phyloP scores from a whole-genome alignment of 1,140 invertebrate genomes.

The Bilobella aurantiaca region DNA sequence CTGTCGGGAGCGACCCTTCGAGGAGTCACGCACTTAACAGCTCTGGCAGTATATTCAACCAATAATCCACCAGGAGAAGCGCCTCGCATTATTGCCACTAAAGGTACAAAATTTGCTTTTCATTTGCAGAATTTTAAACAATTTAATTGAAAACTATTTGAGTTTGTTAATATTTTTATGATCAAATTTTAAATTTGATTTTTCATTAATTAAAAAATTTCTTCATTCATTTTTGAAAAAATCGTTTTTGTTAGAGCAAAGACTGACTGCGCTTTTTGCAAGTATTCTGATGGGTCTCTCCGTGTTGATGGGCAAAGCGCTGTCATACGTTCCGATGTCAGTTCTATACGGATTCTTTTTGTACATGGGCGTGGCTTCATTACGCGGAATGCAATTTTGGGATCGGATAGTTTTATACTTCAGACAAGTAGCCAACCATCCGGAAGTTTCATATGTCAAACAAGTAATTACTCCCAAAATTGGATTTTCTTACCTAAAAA shows the following conservation, averaged over 20 bases:
- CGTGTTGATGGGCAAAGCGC: constrained; percentile 63
- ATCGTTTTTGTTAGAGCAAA: constrained; percentile 70
- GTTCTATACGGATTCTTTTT: constrained; percentile 92
- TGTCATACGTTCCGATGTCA: constrained; percentile 77
- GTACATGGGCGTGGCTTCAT: constrained; percentile 90
- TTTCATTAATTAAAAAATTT: too few species aligned
- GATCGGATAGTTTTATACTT: constrained; percentile 73
- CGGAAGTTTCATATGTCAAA: constrained; percentile 48
- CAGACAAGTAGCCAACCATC: constrained; percentile 88
- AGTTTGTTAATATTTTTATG: too few species aligned
- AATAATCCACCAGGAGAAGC: constrained; percentile 88
- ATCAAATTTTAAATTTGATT: too few species aligned
- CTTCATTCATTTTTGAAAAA: too few species aligned
- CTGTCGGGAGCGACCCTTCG: constrained; percentile 90
- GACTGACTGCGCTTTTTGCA: constrained; percentile 63
- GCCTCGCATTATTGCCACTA: neutral
- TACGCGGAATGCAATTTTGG: constrained; percentile 84
- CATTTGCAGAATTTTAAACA: too few species aligned
- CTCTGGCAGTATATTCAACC: constrained; percentile 80
- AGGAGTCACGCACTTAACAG: constrained; percentile 81
- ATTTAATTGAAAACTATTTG: too few species aligned
- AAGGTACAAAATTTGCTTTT: too few species aligned
- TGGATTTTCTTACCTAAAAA: constrained; percentile 21
- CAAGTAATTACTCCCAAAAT: constrained; percentile 10
- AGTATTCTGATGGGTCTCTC: constrained; percentile 64